phyloP scores from a whole-genome alignment of 2,113 vertebrate species.

The Nycticorax nycticorax region DNA sequence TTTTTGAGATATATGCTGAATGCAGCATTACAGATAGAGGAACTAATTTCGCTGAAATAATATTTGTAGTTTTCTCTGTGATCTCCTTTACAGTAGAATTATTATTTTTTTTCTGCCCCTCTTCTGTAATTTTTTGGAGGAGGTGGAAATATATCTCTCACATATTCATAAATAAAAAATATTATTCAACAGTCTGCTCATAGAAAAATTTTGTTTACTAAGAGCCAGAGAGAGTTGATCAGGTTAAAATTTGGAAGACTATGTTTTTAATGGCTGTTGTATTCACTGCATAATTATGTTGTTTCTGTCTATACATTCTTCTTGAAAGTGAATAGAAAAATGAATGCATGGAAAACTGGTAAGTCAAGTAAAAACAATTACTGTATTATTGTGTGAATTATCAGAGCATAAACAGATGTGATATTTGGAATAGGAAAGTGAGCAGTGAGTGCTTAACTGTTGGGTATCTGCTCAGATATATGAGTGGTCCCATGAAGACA shows the following conservation, averaged over 20 bases:
- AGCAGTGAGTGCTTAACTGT: neutral
- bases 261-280: neutral
- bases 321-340: neutral
- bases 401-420: neutral
- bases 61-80: neutral
- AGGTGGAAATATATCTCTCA: neutral
- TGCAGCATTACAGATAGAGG: neutral
- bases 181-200: neutral
- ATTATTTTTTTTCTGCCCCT: rapidly evolving
- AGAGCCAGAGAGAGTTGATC: neutral
- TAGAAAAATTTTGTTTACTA: neutral
- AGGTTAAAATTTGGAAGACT: neutral
- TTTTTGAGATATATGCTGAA: neutral
- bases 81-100: neutral
- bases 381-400: neutral
- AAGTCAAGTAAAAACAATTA: neutral
- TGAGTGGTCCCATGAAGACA: neutral
- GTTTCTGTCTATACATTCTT: neutral
- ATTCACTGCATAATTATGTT: neutral
- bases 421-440: neutral
- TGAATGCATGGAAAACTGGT: neutral
- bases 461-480: neutral
- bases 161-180: neutral
- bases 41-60: neutral
- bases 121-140: neutral